Evolutionary conservation across 1,140 invertebrate genomes (phyloP).

Genomic region (Diuraphis noxia): DNA sequence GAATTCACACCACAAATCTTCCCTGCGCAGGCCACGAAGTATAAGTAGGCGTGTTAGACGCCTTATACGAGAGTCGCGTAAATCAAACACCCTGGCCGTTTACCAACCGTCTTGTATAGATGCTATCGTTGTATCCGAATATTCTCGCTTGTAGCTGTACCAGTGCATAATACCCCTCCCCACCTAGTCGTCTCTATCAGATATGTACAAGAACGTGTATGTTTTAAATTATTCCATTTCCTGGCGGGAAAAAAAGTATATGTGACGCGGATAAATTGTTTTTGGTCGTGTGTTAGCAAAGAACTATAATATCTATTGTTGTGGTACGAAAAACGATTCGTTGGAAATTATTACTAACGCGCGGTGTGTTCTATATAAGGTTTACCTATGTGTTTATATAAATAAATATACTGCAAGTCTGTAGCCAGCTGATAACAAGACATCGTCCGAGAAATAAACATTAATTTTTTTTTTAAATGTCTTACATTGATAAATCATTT

Average conservation of each 20-base stretch:
- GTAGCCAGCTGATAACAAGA: background rate
- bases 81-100: conserved; percentile 51
- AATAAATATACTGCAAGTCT: background rate
- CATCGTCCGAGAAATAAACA: background rate
- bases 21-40: conserved; percentile 11
- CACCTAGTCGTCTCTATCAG: background rate
- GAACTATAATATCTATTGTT: conserved; percentile 8
- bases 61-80: conserved; percentile 41
- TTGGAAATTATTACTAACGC: background rate
- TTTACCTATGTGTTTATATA: background rate
- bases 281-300: background rate
- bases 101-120: conserved; percentile 48
- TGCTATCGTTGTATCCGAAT: conserved; percentile 26
- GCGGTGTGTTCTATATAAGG: background rate
- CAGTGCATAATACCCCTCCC: background rate
- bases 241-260: background rate
- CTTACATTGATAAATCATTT: background rate
- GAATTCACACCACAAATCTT: conserved; percentile 46
- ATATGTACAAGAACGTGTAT: background rate
- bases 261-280: conserved; percentile 41
- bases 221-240: conserved; percentile 41
- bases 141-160: conserved; percentile 38
- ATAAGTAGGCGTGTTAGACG: conserved; percentile 38
- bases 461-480: background rate
- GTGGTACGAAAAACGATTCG: conserved; percentile 28